A percentile compares a stretch with the other conserved stretches of the same genome.
Conservation (phyloP, 1,140 invertebrate genomes). For the Chrysopa pallens region DNA sequence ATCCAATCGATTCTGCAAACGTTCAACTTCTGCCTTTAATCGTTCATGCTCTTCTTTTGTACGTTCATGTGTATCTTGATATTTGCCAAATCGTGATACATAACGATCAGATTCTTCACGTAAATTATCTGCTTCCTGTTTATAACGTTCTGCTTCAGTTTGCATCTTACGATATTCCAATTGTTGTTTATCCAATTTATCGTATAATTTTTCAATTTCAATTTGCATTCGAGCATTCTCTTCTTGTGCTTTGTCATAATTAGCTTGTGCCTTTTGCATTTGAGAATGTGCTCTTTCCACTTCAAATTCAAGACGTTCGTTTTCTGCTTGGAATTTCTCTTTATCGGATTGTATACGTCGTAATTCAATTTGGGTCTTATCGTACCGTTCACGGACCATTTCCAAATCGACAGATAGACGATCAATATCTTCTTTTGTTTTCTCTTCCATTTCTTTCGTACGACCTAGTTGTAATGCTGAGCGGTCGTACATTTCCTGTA, state of each 20-base stretch:
- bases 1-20: constrained; percentile 63
- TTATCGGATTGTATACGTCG: constrained; percentile 65
- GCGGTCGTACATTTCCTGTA: constrained; percentile 77
- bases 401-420: constrained; percentile 57
- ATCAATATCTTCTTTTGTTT: constrained; percentile 75
- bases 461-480: constrained; percentile 63
- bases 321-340: constrained; percentile 67
- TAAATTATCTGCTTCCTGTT: constrained; percentile 47
- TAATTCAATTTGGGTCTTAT: constrained; percentile 71
- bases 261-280: constrained; percentile 60
- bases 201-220: constrained; percentile 78
- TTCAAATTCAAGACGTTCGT: constrained; percentile 72
- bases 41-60: constrained; percentile 63
- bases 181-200: constrained; percentile 72
- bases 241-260: constrained; percentile 75
- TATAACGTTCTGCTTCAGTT: constrained; percentile 49
- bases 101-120: constrained; percentile 56
- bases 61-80: constrained; percentile 52
- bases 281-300: constrained; percentile 67
- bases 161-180: constrained; percentile 65
- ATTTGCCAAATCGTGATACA: constrained; percentile 54
- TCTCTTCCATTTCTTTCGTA: constrained; percentile 79
- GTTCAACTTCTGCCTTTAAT: constrained; percentile 64
- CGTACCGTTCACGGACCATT: constrained; percentile 75
- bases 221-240: constrained; percentile 69